Conservation (phyloP, 2,113 vertebrate genomes). For the Cynoglossus semilaevis region DNA sequence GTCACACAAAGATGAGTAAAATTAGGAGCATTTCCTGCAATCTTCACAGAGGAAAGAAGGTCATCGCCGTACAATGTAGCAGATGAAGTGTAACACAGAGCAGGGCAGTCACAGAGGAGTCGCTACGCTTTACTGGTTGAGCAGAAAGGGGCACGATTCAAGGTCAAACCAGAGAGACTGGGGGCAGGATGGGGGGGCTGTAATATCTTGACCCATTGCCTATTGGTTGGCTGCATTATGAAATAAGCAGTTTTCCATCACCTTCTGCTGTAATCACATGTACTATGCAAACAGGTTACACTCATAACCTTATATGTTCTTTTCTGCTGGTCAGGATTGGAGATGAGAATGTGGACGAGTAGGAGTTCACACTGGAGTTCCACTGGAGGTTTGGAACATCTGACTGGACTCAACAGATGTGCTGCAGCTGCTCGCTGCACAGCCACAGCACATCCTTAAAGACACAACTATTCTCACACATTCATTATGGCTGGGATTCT, state of each 20-base stretch:
- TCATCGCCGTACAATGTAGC: constrained; percentile 43
- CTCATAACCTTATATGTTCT: constrained; percentile 2
- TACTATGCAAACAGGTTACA: constrained; percentile 15
- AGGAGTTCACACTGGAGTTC: constrained; percentile 27
- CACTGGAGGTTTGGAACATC: constrained; percentile 35
- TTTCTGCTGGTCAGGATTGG: constrained; percentile 18
- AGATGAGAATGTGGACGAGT: background rate
- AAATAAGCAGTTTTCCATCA: constrained; percentile 25
- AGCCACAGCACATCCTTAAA: constrained; percentile 31
- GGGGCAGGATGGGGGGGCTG: constrained; percentile 5
- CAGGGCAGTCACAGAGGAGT: constrained; percentile 48
- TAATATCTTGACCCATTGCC: constrained; percentile 51
- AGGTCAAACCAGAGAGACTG: constrained; percentile 55
- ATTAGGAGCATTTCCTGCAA: constrained; percentile 69
- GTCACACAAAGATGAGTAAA: constrained; percentile 54
- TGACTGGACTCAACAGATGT: constrained; percentile 66
- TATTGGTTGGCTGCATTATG: constrained; percentile 26
- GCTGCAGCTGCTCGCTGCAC: constrained; percentile 56
- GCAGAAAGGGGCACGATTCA: constrained; percentile 33
- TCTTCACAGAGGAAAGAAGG: constrained; percentile 44
- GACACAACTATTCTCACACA: background rate
- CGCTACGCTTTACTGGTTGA: constrained; percentile 36
- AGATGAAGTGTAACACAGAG: constrained; percentile 54
- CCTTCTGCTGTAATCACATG: constrained; percentile 25
- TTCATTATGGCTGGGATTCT: background rate